Evolutionary conservation across 1,140 invertebrate species (phyloP).

Genomic region (Drosophila athabasca): DNA sequence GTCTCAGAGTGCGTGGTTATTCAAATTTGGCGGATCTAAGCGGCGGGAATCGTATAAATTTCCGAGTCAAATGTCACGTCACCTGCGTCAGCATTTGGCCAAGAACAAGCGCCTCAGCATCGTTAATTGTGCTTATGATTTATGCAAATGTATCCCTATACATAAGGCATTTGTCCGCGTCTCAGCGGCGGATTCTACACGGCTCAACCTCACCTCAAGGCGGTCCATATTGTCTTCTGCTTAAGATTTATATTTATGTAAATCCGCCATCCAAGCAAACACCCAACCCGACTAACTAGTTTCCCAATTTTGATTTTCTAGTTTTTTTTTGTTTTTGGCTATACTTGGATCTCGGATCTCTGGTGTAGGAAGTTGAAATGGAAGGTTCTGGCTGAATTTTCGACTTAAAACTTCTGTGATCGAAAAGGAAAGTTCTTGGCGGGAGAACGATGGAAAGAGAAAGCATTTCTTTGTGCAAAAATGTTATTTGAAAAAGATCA

Average conservation of each 20-base stretch:
- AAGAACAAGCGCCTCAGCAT: constrained; percentile 57
- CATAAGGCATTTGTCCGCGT: constrained; percentile 49
- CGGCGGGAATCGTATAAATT: constrained; percentile 38
- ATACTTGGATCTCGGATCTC: constrained; percentile 5
- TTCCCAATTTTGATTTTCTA: constrained; percentile 24
- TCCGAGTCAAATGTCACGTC: constrained; percentile 63
- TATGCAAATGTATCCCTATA: constrained; percentile 77
- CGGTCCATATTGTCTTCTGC: constrained; percentile 55
- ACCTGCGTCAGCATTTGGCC: constrained; percentile 60
- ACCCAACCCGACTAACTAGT: constrained; percentile 46
- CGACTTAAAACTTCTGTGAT: not conserved
- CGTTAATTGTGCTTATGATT: constrained; percentile 79
- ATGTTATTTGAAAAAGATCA: too few species aligned
- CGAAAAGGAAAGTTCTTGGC: constrained; percentile 33
- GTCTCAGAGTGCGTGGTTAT: constrained; percentile 52
- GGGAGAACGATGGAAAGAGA: not conserved
- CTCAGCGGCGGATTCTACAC: constrained; percentile 29
- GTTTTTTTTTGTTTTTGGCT: constrained; percentile 15
- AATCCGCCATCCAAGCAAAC: constrained; percentile 40
- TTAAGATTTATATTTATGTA: constrained; percentile 57
- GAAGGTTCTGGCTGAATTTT: constrained; percentile 2
- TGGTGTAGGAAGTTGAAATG: constrained; percentile 35
- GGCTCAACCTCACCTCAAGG: constrained; percentile 47
- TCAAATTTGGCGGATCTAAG: constrained; percentile 75
- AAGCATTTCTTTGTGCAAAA: too few species aligned